Evolutionary conservation across 2,113 vertebrate genomes (phyloP).

Genomic region (Perca schrenkii): DNA sequence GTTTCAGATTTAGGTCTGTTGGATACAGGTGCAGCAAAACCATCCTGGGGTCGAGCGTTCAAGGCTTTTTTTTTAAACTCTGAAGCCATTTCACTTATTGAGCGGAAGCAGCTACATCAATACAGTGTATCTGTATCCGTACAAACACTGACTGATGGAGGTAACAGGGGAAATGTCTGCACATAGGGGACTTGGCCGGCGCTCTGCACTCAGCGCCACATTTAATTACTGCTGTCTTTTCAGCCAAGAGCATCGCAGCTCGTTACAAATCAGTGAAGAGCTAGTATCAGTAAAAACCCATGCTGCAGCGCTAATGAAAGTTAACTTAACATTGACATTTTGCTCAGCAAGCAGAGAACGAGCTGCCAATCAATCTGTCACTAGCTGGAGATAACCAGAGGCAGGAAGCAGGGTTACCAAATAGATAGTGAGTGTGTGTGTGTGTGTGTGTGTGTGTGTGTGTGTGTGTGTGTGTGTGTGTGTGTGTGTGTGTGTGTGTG

Average conservation of each 20-base stretch:
- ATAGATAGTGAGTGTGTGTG: not conserved
- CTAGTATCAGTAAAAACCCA: conserved; percentile 10
- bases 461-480: not conserved
- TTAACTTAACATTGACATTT: conserved; percentile 43
- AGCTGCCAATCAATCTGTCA: conserved; percentile 58
- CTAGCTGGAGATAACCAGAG: not conserved
- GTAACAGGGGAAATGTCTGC: not conserved
- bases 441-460: not conserved
- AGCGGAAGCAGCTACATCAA: not conserved
- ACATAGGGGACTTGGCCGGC: not conserved
- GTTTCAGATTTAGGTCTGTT: too few relatives aligned
- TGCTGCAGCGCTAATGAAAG: conserved; percentile 32
- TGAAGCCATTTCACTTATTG: not conserved
- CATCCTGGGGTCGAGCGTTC: too few relatives aligned
- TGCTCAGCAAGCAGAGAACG: conserved; percentile 24
- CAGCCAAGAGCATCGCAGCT: conserved; percentile 16
- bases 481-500: not conserved
- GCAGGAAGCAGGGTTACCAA: not conserved
- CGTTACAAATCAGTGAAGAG: conserved; percentile 29
- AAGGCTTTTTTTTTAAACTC: not conserved
- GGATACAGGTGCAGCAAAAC: too few relatives aligned
- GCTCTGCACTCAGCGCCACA: conserved; percentile 2
- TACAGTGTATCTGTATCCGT: not conserved
- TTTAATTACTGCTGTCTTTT: conserved; percentile 53
- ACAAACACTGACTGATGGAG: not conserved